Percentiles rank a stretch among this genome's conserved stretches.
phyloP scores from a whole-genome alignment of 2,113 vertebrate species.

The Anguilla japonica region DNA sequence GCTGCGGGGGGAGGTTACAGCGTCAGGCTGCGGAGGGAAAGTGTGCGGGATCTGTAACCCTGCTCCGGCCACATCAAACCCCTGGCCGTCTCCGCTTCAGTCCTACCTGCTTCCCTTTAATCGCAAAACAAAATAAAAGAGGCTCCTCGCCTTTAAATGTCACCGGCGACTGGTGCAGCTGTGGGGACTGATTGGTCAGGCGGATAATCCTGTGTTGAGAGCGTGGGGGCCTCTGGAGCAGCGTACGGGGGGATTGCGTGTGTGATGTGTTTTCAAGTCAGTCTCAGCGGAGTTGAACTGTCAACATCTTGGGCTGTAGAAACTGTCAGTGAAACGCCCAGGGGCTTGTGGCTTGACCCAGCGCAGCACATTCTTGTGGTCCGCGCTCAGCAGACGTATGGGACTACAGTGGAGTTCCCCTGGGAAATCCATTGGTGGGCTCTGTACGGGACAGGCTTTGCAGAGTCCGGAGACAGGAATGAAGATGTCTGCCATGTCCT shows the following conservation, averaged over 20 bases:
- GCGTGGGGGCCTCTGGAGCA: neutral
- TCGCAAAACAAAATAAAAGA: neutral
- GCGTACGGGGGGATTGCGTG: neutral
- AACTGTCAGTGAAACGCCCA: slow-evolving; percentile 50
- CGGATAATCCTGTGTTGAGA: slow-evolving; percentile 12
- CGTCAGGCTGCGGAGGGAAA: neutral
- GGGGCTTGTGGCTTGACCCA: slow-evolving; percentile 43
- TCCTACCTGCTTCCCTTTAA: too few species aligned
- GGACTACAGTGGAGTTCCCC: slow-evolving; percentile 10
- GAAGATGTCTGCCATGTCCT: slow-evolving; percentile 39
- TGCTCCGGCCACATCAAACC: too few species aligned
- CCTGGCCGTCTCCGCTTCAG: too few species aligned
- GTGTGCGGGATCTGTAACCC: too few species aligned
- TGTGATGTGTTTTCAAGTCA: slow-evolving; percentile 22
- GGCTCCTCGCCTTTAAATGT: neutral
- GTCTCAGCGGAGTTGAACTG: slow-evolving; percentile 29
- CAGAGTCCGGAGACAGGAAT: slow-evolving; percentile 32
- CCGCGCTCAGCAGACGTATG: slow-evolving; percentile 16
- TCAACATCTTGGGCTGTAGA: slow-evolving; percentile 40
- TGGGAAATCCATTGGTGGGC: slow-evolving; percentile 17
- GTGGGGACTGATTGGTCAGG: neutral
- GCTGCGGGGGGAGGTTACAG: neutral
- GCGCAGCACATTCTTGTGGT: slow-evolving; percentile 23
- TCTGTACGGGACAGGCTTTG: slow-evolving; percentile 26
- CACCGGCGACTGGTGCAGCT: neutral